Evolutionary conservation across 2,888 invertebrate species (phyloP), one percentile per base, ranked within the genome.

Genomic region (Noctua janthe): DNA sequence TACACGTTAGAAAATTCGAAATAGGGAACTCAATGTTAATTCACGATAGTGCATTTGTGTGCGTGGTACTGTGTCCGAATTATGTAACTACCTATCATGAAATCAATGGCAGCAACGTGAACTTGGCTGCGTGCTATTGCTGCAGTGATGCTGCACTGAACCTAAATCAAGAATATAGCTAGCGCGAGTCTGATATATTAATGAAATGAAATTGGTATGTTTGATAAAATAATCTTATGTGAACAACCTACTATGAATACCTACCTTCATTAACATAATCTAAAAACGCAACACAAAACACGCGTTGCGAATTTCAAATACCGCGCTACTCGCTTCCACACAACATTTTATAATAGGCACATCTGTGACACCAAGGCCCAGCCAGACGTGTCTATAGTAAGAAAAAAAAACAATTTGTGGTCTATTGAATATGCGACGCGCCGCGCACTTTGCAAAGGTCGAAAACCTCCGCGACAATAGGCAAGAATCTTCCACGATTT

Each of bases 381-480:
- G 87, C 89, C 90, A 88, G 87, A 91, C 90, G 84, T 86, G 89
- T 86, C 87, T 91, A 89, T 87, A 88, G 87, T 87, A 89, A 90
- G 89, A 92, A 92, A 92, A 92, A 91, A 90, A 91, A 91, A 89
- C 87, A 84, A 81, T 76, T 88, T 91, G 92, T 93, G 90, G 89
- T 88, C 93, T 94, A 93, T 93, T 94, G 92, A 93, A 92, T 92
- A 93, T 92, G 94, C 94, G 94, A 90, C 87, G 90, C 91, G 91
- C 86, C 90, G 91, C 91, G 91, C 92, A 87, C 90, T 91, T 89
- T 87, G 90, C 92, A 92, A 92, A 94, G 95, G 95, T 95, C 94
- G 92, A 94, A 91, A 92, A 94, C 95, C 95, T 93, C 92, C 78
- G 86, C 90, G 92, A 95, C 94, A 95, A 95, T 94, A 91, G 92